Conservation (phyloP, 2,888 invertebrate genomes). For the Andrena flavipes region DNA sequence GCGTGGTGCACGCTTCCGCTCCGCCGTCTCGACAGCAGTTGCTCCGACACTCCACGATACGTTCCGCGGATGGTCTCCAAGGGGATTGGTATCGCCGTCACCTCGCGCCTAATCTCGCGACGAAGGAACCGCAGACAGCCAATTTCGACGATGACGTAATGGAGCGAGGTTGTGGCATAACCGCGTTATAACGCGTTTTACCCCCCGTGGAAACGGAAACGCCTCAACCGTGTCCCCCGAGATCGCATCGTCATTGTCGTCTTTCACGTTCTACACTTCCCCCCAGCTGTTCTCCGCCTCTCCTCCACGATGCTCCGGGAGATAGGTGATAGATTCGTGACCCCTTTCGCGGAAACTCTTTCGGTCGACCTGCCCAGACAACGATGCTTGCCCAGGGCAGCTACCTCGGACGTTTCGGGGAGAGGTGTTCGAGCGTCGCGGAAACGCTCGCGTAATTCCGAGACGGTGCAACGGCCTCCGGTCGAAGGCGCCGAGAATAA, state of each 20-base stretch:
- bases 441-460: slow-evolving; percentile 5
- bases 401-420: not conserved
- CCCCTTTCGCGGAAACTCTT: slow-evolving; percentile 16
- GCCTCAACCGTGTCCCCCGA: slow-evolving; percentile 80
- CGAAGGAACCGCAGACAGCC: slow-evolving; percentile 26
- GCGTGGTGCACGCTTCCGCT: not conserved
- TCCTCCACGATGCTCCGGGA: slow-evolving; percentile 49
- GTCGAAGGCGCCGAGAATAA: slow-evolving; percentile 37
- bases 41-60: not conserved
- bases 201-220: slow-evolving; percentile 81
- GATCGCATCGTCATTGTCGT: slow-evolving; percentile 78
- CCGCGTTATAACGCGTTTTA: slow-evolving; percentile 67
- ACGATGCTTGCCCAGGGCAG: no score
- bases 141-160: slow-evolving; percentile 50
- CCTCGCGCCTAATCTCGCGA: slow-evolving; percentile 53
- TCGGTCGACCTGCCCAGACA: no score
- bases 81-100: not conserved
- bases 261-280: slow-evolving; percentile 28
- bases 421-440: not conserved
- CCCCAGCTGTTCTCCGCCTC: slow-evolving; percentile 24
- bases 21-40: not conserved
- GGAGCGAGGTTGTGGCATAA: slow-evolving; percentile 58
- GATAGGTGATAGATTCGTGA: slow-evolving; percentile 66
- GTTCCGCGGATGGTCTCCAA: not conserved
- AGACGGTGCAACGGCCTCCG: slow-evolving; percentile 15